Evolutionary conservation across 2,113 vertebrate species (phyloP).

Genomic region (Scalopus aquaticus): DNA sequence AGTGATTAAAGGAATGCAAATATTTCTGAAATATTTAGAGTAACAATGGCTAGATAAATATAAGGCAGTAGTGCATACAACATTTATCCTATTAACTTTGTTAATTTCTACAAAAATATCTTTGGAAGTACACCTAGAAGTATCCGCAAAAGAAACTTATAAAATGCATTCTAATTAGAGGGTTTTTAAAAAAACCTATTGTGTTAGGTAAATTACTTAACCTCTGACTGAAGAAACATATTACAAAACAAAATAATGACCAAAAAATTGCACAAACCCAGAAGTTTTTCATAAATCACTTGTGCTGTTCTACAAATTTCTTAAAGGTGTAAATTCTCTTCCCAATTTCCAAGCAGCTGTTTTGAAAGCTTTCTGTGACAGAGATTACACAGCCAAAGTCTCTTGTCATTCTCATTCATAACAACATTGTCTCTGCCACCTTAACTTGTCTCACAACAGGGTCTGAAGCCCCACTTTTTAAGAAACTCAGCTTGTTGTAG

Average conservation of each 20-base stretch:
- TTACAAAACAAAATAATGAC: background rate
- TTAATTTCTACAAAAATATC: background rate
- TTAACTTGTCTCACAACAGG: background rate
- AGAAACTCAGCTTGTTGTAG: background rate
- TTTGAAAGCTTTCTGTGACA: slow-evolving; percentile 7
- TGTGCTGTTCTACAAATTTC: background rate
- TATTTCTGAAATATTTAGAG: background rate
- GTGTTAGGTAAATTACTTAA: background rate
- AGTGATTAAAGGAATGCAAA: slow-evolving; percentile 23
- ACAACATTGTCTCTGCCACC: fast-evolving
- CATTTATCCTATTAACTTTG: slow-evolving; percentile 2
- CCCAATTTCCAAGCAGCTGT: background rate
- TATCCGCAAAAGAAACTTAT: background rate
- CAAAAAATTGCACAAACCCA: background rate
- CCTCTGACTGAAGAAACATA: background rate
- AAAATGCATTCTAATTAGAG: background rate
- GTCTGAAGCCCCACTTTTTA: background rate
- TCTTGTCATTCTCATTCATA: background rate
- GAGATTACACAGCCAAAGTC: background rate
- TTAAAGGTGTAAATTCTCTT: background rate
- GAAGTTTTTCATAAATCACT: background rate
- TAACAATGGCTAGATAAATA: background rate
- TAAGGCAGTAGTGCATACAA: background rate
- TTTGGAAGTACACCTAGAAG: background rate
- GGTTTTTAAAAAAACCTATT: background rate